These are phyloP conservation scores for Melipona beecheii DNA, from an alignment of 2,888 invertebrate genomes.

Conservation along the genomic window DNA sequence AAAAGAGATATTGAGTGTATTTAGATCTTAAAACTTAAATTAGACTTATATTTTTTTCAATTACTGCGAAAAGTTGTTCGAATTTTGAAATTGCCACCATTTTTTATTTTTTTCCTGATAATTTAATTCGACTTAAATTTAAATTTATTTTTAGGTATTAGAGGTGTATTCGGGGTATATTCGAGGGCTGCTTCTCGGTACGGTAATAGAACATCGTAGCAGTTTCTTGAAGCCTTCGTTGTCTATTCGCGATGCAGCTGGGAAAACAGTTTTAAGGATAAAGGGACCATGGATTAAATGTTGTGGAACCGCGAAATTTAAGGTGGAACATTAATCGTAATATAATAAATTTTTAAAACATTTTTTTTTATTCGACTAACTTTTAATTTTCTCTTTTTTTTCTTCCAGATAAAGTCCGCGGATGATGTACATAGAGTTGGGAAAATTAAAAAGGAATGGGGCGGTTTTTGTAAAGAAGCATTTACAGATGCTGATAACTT, in stretches of 20 bases:
- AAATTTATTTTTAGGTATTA: conserved; percentile 86
- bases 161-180: conserved; percentile 87
- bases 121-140: not conserved
- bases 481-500: conserved; percentile 96
- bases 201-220: conserved; percentile 90
- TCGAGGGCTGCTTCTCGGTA: conserved; percentile 89
- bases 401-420: conserved; percentile 88
- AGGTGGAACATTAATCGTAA: conserved; percentile 85
- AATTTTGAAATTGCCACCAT: not conserved
- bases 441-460: conserved; percentile 95
- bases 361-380: not conserved
- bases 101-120: not conserved
- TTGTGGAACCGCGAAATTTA: conserved; percentile 89
- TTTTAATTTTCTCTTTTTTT: not conserved
- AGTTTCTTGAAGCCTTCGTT: conserved; percentile 90
- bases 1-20: not conserved
- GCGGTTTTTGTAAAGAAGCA: conserved; percentile 88
- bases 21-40: not conserved
- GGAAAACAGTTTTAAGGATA: conserved; percentile 90
- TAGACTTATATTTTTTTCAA: not conserved
- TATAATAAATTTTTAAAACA: not conserved
- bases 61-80: not conserved
- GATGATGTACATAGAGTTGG: conserved; percentile 93
- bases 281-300: conserved; percentile 90
- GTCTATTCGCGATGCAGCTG: conserved; percentile 89